Percentiles rank a stretch among this genome's conserved stretches.
Conservation (phyloP, 2,888 invertebrate species). For the Cheilosia vernalis region DNA sequence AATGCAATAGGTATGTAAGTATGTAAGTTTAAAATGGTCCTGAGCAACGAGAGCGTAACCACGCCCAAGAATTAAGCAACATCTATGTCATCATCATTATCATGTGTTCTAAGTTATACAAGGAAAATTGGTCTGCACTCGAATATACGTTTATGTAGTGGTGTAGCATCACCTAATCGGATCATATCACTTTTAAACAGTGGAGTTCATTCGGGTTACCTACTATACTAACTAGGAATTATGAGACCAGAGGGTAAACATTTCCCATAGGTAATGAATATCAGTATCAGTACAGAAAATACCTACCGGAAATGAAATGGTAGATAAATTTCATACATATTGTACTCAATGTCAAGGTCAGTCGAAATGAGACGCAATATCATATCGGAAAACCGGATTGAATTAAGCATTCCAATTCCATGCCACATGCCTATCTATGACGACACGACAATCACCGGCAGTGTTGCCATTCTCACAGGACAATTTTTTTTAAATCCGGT, state of each 20-base stretch:
- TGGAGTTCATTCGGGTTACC: too few species aligned
- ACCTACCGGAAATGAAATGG: too few species aligned
- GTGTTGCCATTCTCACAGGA: too few species aligned
- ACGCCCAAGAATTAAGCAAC: slow-evolving; percentile 9
- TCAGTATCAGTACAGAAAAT: background rate
- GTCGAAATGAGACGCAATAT: background rate
- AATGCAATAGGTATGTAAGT: too few species aligned
- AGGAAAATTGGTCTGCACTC: background rate
- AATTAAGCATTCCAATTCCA: background rate
- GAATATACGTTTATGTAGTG: too few species aligned
- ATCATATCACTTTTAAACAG: too few species aligned
- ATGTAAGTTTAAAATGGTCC: background rate
- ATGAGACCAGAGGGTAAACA: background rate
- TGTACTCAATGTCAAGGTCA: slow-evolving; percentile 46
- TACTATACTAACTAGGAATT: too few species aligned
- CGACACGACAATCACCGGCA: background rate
- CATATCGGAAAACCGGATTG: background rate
- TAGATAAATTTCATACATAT: background rate
- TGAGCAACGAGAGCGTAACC: slow-evolving; percentile 9
- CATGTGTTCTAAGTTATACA: slow-evolving; percentile 19
- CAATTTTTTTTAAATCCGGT: too few species aligned
- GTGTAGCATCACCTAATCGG: too few species aligned
- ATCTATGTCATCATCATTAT: slow-evolving; percentile 9
- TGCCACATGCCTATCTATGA: background rate
- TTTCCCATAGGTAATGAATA: too few species aligned